Conservation (phyloP, 2,888 invertebrate genomes). For the Autographa pulchrina region DNA sequence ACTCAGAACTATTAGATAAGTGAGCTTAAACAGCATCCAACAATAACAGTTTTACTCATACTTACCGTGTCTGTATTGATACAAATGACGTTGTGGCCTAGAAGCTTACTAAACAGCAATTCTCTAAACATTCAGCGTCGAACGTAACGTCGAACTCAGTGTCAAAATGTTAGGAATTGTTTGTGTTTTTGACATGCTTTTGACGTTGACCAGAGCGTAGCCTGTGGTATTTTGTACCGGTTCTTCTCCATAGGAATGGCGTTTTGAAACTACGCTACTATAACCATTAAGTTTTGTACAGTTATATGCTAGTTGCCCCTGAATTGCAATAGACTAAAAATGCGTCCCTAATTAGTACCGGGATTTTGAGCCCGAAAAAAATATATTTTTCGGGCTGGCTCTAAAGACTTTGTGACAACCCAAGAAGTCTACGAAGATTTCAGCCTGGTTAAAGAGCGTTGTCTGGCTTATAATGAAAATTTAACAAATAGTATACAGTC, state of each 20-base stretch:
- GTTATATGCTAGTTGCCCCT: no score
- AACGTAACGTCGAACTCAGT: not conserved
- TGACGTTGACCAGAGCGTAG: not conserved
- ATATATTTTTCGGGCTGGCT: no score
- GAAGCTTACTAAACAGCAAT: not conserved
- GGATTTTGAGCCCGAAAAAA: no score
- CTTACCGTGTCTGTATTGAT: conserved; percentile 7
- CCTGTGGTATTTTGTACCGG: no score
- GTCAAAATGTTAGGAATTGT: not conserved
- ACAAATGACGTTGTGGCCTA: not conserved
- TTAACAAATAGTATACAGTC: not conserved
- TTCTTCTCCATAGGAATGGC: no score
- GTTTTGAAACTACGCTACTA: no score
- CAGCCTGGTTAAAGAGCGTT: not conserved
- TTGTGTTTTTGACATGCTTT: not conserved
- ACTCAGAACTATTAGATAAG: conserved; percentile 52
- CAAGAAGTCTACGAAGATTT: no score
- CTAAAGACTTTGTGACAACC: no score
- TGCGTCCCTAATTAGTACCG: no score
- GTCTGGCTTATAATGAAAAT: not conserved
- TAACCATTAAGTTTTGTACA: no score
- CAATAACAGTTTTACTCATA: conserved; percentile 48
- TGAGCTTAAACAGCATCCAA: conserved; percentile 37
- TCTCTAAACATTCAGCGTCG: not conserved
- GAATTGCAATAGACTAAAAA: no score